Conservation (phyloP, 2,888 invertebrate species). For the Sinelater perroti region DNA sequence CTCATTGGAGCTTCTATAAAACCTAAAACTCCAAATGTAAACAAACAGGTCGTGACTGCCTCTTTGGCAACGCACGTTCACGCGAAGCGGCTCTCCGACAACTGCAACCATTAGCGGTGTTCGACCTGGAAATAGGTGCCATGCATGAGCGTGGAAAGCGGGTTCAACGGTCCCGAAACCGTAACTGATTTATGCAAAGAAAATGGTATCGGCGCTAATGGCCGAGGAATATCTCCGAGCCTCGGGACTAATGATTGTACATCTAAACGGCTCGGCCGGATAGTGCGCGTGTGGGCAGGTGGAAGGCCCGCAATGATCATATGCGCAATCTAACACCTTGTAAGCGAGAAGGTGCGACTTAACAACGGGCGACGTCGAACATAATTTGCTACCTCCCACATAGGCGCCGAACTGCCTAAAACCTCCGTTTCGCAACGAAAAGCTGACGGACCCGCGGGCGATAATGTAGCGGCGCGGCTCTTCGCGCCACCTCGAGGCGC, state of each 20-base stretch:
- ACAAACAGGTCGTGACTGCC: too few relatives aligned
- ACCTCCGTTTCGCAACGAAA: too few relatives aligned
- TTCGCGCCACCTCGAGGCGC: too few relatives aligned
- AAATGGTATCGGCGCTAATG: slow-evolving; percentile 13
- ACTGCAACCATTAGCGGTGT: too few relatives aligned
- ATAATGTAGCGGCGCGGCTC: too few relatives aligned
- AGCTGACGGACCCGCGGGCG: too few relatives aligned
- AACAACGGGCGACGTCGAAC: slow-evolving; percentile 24
- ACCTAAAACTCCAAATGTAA: too few relatives aligned
- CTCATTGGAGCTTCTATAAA: too few relatives aligned
- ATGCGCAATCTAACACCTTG: slow-evolving; percentile 31
- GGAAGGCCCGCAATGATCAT: slow-evolving; percentile 26
- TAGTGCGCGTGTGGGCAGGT: slow-evolving; percentile 23
- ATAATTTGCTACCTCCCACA: slow-evolving; percentile 28
- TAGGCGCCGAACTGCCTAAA: slow-evolving; percentile 19
- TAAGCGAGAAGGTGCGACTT: slow-evolving; percentile 29
- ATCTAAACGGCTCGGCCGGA: slow-evolving; percentile 8
- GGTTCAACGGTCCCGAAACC: slow-evolving; percentile 1
- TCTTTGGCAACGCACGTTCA: too few relatives aligned
- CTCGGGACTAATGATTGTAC: slow-evolving; percentile 22
- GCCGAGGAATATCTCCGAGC: slow-evolving; percentile 6
- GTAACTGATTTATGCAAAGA: slow-evolving; percentile 19
- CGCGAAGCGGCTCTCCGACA: too few relatives aligned
- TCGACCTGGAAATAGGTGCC: background rate
- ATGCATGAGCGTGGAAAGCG: background rate